These are phyloP conservation scores for Cyphomyrmex costatus DNA, from an alignment of 1,140 invertebrate genomes.

Conservation along the genomic window DNA sequence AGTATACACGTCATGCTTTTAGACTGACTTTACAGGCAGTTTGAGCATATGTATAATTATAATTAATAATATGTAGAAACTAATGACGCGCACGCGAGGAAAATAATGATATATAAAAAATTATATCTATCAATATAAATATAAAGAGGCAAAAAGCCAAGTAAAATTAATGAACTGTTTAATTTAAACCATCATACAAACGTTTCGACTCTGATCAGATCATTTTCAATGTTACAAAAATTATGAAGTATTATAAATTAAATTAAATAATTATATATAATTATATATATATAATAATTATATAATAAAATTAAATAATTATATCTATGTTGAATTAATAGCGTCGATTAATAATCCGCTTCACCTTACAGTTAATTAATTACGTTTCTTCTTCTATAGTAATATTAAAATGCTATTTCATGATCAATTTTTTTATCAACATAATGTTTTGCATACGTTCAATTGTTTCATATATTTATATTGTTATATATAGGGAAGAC, in stretches of 20 bases:
- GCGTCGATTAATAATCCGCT: constrained; percentile 17
- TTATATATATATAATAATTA: too few species aligned
- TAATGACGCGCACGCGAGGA: constrained; percentile 3
- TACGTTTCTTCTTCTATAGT: neutral
- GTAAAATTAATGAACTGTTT: too few species aligned
- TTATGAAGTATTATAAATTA: too few species aligned
- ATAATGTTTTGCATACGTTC: neutral
- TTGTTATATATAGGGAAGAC: too few species aligned
- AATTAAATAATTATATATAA: too few species aligned
- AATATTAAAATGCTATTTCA: constrained; percentile 17
- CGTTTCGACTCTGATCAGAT: too few species aligned
- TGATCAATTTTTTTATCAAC: neutral
- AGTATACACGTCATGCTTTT: neutral
- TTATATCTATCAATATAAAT: too few species aligned
- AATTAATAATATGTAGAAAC: constrained; percentile 25
- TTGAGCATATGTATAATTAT: constrained; percentile 43
- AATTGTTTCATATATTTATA: neutral
- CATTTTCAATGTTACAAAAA: too few species aligned
- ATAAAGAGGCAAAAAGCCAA: too few species aligned
- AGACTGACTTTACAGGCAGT: constrained; percentile 26
- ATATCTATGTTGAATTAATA: constrained; percentile 20
- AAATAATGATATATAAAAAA: constrained; percentile 36
- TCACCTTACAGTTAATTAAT: constrained; percentile 29
- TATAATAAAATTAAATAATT: too few species aligned
- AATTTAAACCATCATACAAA: too few species aligned